phyloP scores from a whole-genome alignment of 2,797 vertebrate genomes.

The Astyanax mexicanus region DNA sequence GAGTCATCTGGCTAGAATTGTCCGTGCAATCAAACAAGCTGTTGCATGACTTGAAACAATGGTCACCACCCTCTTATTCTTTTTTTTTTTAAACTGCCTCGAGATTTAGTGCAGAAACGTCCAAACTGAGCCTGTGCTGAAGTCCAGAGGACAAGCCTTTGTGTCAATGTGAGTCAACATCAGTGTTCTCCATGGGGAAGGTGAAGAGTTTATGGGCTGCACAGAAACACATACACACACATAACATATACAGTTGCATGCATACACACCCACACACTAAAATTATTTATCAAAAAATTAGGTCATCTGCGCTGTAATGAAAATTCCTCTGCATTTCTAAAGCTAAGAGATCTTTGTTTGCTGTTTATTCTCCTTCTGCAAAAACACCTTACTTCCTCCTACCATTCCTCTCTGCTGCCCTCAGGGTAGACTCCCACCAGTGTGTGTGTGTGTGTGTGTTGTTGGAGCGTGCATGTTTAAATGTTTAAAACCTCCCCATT shows the following conservation, averaged over 20 bases:
- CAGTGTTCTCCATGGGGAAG: slow-evolving; percentile 48
- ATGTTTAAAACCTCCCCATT: slow-evolving; percentile 31
- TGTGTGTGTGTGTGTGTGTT: slow-evolving; percentile 21
- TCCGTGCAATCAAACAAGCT: too few species aligned
- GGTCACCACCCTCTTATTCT: too few species aligned
- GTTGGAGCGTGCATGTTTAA: slow-evolving; percentile 8
- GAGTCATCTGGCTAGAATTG: too few species aligned
- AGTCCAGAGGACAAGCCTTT: slow-evolving; percentile 31
- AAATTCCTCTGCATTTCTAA: slow-evolving; percentile 3
- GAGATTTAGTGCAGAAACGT: not conserved
- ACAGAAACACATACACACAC: slow-evolving; percentile 17
- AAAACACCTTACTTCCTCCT: slow-evolving; percentile 44
- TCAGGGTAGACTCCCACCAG: slow-evolving; percentile 32
- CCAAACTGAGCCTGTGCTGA: slow-evolving; percentile 6
- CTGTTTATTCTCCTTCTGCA: slow-evolving; percentile 30
- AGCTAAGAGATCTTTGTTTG: slow-evolving; percentile 5
- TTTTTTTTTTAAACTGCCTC: too few species aligned
- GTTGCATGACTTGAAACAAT: too few species aligned
- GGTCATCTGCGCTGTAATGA: slow-evolving; percentile 10
- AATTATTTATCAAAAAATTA: slow-evolving; percentile 39
- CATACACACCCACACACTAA: slow-evolving; percentile 29
- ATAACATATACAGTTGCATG: slow-evolving; percentile 29
- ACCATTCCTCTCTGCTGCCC: slow-evolving; percentile 37
- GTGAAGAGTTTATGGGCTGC: slow-evolving; percentile 39
- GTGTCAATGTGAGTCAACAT: slow-evolving; percentile 25